phyloP scores from a whole-genome alignment of 2,888 invertebrate species.

The Dichetophora obliterata region DNA sequence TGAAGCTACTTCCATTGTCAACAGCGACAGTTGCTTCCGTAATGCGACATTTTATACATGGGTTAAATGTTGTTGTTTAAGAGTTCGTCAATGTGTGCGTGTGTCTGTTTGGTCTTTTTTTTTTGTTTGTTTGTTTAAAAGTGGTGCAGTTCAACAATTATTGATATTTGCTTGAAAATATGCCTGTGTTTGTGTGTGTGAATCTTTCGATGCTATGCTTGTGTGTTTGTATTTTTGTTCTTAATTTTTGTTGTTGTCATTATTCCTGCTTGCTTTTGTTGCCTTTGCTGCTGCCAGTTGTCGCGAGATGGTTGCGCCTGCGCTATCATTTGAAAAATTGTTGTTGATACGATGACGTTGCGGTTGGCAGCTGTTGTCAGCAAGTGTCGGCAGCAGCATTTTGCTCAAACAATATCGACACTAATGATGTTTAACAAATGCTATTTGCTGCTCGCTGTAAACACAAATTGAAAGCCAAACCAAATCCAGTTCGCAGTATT shows the following conservation, averaged over 20 bases:
- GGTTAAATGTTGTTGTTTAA: conserved; percentile 20
- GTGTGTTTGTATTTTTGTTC: conserved; percentile 10
- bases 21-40: conserved; percentile 28
- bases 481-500: not conserved
- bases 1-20: not conserved
- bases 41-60: conserved; percentile 37
- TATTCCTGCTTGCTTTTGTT: conserved; percentile 28
- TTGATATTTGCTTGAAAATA: not conserved
- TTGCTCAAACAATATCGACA: not conserved
- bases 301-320: conserved; percentile 34
- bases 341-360: conserved; percentile 61
- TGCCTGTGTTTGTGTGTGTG: conserved; percentile 20
- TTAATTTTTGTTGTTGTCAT: not conserved
- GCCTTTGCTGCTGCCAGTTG: not conserved
- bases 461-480: not conserved
- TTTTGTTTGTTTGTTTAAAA: not conserved
- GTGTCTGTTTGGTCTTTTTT: conserved; percentile 3
- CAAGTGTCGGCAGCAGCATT: conserved; percentile 44
- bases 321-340: conserved; percentile 37
- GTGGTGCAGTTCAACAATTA: conserved; percentile 22
- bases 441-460: not conserved
- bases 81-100: not conserved
- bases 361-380: conserved; percentile 66
- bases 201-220: not conserved
- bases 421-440: not conserved